phyloP scores from a whole-genome alignment of 2,113 vertebrate species.

The Zapornia atra region DNA sequence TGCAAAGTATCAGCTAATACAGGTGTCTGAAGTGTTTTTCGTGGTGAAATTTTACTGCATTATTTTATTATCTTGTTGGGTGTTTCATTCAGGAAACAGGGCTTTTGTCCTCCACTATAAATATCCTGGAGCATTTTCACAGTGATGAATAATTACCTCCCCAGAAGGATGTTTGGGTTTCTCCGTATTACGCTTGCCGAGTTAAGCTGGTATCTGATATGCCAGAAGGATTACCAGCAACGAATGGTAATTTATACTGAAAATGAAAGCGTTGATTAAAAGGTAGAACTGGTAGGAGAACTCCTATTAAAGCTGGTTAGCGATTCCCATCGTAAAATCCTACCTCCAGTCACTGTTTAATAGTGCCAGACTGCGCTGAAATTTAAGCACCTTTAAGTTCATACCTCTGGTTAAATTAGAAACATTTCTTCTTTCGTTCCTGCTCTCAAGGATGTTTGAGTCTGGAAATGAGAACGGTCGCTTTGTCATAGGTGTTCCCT shows the following conservation, averaged over 20 bases:
- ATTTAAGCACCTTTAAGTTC: background rate
- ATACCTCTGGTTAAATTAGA: background rate
- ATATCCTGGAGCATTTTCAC: background rate
- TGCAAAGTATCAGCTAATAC: background rate
- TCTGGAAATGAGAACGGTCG: background rate
- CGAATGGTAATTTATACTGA: background rate
- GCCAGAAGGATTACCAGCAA: slow-evolving; percentile 48
- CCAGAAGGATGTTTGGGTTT: slow-evolving; percentile 20
- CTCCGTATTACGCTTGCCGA: background rate
- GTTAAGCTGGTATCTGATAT: background rate
- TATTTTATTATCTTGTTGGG: background rate
- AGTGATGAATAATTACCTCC: slow-evolving; percentile 2
- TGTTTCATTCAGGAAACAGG: background rate
- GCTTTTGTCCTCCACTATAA: background rate
- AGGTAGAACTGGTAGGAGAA: background rate
- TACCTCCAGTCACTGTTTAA: background rate
- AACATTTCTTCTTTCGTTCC: background rate
- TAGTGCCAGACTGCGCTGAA: background rate
- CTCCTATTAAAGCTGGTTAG: slow-evolving; percentile 9
- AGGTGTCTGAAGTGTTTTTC: background rate
- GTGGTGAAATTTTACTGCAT: background rate
- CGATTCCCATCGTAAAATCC: slow-evolving; percentile 6
- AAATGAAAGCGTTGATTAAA: slow-evolving; percentile 15
- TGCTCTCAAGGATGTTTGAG: background rate
- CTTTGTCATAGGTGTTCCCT: background rate